Conservation (phyloP, 2,113 vertebrate species). For the Agapornis roseicollis region DNA sequence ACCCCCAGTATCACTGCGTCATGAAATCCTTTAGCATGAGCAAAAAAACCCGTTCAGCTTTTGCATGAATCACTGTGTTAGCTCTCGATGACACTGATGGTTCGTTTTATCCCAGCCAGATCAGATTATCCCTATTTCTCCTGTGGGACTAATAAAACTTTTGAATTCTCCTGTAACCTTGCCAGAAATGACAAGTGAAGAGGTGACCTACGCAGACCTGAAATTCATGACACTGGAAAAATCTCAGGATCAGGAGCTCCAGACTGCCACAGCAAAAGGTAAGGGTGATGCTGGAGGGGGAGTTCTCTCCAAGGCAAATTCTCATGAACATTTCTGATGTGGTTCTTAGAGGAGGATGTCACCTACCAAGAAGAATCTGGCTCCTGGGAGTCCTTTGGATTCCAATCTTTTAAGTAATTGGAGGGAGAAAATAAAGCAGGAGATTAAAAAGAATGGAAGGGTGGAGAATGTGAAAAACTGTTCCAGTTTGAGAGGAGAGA, state of each 20-base stretch:
- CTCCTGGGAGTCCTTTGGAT: not conserved
- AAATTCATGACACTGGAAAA: constrained; percentile 9
- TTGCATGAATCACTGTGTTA: not conserved
- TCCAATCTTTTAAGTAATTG: not conserved
- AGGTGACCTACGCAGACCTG: constrained; percentile 44
- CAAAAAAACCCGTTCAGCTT: not conserved
- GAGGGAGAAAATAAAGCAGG: not conserved
- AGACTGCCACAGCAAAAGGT: constrained; percentile 29
- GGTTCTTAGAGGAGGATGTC: not conserved
- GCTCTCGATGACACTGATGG: not conserved
- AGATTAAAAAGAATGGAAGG: not conserved
- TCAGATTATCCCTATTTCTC: not conserved
- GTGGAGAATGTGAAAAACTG: not conserved
- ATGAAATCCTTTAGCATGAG: not conserved
- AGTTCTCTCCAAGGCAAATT: not conserved
- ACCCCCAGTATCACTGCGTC: not conserved
- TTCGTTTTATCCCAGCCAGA: not conserved
- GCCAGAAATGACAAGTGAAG: constrained; percentile 28
- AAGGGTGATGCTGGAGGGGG: not conserved
- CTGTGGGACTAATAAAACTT: not conserved
- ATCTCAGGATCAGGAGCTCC: not conserved
- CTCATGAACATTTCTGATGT: not conserved
- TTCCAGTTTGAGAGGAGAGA: not conserved
- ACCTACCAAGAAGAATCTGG: not conserved
- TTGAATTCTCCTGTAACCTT: not conserved